These are phyloP conservation scores for Epinotia ramella DNA, from an alignment of 2,888 invertebrate species.

Conservation along the genomic window DNA sequence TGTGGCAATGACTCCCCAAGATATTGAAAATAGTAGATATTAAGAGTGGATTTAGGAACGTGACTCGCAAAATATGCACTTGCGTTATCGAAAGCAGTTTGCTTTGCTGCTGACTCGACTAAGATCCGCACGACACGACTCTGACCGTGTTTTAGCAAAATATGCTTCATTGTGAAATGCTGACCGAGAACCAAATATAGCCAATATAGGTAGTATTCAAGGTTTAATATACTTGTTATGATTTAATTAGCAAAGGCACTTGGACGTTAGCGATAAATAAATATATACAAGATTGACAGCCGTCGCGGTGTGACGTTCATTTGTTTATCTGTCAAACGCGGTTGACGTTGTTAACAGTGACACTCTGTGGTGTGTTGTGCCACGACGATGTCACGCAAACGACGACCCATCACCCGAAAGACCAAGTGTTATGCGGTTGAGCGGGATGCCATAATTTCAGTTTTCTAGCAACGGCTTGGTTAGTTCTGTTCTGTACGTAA, in stretches of 20 bases:
- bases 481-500: too few species aligned
- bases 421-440: too few species aligned
- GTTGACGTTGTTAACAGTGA: too few species aligned
- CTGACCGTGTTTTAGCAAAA: slow-evolving; percentile 15
- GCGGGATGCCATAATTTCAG: too few species aligned
- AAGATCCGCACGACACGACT: slow-evolving; percentile 13
- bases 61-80: slow-evolving; percentile 1
- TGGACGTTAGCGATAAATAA: neutral
- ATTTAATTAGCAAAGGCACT: slow-evolving; percentile 2
- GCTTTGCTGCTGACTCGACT: slow-evolving; percentile 26
- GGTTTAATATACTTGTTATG: neutral
- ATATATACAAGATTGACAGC: neutral
- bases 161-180: slow-evolving; percentile 27
- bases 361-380: too few species aligned
- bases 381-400: too few species aligned
- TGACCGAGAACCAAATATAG: slow-evolving; percentile 25
- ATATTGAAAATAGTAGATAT: neutral
- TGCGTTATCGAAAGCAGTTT: slow-evolving; percentile 3
- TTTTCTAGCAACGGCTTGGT: too few species aligned
- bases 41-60: neutral
- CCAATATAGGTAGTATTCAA: too few species aligned
- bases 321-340: neutral
- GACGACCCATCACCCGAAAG: too few species aligned
- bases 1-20: neutral
- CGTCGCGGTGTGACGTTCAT: neutral